A percentile compares a stretch with the other conserved stretches of the same genome.
These are phyloP conservation scores for Acanthosepion lycidas DNA, from an alignment of 2,888 invertebrate species.

Conservation along the genomic window DNA sequence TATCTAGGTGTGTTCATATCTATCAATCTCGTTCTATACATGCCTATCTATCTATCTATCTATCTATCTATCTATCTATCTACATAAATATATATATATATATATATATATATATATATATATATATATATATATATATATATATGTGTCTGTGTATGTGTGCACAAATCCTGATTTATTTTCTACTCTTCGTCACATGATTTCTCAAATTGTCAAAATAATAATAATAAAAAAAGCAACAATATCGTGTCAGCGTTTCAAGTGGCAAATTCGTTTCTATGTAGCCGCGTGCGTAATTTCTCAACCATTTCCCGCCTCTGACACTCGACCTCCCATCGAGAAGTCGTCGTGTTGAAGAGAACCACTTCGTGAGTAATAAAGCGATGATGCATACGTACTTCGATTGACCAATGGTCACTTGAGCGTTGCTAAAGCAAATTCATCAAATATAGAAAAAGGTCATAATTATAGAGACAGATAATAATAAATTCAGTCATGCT, in stretches of 20 bases:
- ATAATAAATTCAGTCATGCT: not conserved
- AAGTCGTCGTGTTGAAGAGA: not conserved
- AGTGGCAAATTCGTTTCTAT: not conserved
- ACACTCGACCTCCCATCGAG: not conserved
- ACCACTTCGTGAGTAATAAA: not conserved
- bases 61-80: too few relatives aligned
- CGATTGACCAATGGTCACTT: not conserved
- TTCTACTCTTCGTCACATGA: too few relatives aligned
- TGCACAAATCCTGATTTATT: too few relatives aligned
- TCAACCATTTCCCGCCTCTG: not conserved
- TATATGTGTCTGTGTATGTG: too few relatives aligned
- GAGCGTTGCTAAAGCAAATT: not conserved
- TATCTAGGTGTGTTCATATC: too few relatives aligned
- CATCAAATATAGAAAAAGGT: not conserved
- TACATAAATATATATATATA: not conserved
- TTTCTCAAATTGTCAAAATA: not conserved
- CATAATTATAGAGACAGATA: not conserved
- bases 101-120: too few relatives aligned
- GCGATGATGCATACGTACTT: not conserved
- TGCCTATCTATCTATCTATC: too few relatives aligned
- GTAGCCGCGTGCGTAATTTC: not conserved
- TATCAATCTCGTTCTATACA: too few relatives aligned
- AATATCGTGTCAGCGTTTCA: not conserved
- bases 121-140: too few relatives aligned
- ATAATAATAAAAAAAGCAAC: not conserved